Percentiles rank a stretch among this genome's conserved stretches.
phyloP scores from a whole-genome alignment of 2,797 vertebrate genomes.

The Neopelma chrysocephalum region DNA sequence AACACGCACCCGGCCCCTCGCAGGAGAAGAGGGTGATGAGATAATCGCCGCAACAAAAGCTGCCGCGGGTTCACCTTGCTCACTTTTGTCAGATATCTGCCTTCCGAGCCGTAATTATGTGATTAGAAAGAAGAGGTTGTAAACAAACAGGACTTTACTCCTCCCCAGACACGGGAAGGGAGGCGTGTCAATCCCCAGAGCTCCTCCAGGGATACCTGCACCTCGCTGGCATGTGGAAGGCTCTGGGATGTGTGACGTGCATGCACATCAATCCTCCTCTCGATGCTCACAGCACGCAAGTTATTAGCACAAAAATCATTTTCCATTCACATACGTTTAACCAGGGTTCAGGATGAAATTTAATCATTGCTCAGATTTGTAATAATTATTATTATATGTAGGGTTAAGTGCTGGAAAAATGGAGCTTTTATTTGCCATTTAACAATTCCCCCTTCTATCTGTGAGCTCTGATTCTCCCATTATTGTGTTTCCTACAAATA shows the following conservation, averaged over 20 bases:
- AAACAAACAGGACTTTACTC: conserved; percentile 68
- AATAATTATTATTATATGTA: conserved; percentile 22
- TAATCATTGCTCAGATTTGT: conserved; percentile 11
- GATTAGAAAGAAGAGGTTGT: conserved; percentile 73
- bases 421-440: conserved; percentile 42
- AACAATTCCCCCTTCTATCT: conserved; percentile 49
- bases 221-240: conserved; percentile 1
- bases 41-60: conserved; percentile 78
- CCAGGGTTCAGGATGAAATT: background rate
- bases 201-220: background rate
- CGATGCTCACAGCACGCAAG: background rate
- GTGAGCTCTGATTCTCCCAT: conserved; percentile 56
- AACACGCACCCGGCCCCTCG: background rate
- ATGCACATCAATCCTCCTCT: background rate
- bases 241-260: background rate
- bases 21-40: conserved; percentile 64
- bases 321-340: background rate
- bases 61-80: conserved; percentile 71
- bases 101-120: conserved; percentile 73
- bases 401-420: conserved; percentile 54
- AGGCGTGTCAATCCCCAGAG: background rate
- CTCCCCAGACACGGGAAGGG: background rate
- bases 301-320: background rate
- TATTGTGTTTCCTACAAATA: conserved; percentile 70
- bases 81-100: conserved; percentile 63